phyloP scores from a whole-genome alignment of 1,140 invertebrate species.

The Atopsyche davidsoni region DNA sequence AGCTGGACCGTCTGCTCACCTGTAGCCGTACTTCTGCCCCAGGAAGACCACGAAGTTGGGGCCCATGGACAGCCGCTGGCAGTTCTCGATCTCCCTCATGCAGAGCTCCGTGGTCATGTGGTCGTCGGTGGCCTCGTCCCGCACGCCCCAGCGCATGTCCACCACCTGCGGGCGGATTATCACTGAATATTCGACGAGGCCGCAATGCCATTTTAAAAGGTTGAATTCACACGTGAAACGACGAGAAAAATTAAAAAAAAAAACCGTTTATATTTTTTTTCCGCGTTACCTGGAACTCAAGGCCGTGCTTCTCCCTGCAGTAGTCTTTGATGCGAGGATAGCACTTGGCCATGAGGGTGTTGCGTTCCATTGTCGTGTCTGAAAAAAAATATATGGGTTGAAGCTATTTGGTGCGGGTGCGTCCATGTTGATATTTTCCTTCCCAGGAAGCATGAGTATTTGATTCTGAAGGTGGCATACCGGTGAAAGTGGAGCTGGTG shows the following conservation, averaged over 20 bases:
- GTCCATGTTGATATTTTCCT: neutral
- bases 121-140: conserved; percentile 96
- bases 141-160: conserved; percentile 96
- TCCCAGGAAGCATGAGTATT: neutral
- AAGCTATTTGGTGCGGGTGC: conserved; percentile 17
- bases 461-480: conserved; percentile 46
- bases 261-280: neutral
- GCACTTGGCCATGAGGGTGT: conserved; percentile 96
- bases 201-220: too few species aligned
- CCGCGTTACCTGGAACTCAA: conserved; percentile 95
- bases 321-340: conserved; percentile 97
- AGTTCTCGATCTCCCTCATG: conserved; percentile 97
- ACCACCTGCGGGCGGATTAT: conserved; percentile 67
- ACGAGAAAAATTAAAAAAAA: too few species aligned
- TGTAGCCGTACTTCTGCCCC: conserved; percentile 97
- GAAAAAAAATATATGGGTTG: conserved; percentile 32
- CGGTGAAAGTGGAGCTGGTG: conserved; percentile 97
- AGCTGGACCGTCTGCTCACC: conserved; percentile 33
- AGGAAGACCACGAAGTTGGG: conserved; percentile 98
- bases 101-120: conserved; percentile 98
- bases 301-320: conserved; percentile 91
- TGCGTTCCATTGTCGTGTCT: conserved; percentile 97
- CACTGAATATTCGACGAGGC: neutral
- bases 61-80: conserved; percentile 93
- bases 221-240: too few species aligned